phyloP scores from a whole-genome alignment of 2,888 invertebrate species.

The Phortica magna region DNA sequence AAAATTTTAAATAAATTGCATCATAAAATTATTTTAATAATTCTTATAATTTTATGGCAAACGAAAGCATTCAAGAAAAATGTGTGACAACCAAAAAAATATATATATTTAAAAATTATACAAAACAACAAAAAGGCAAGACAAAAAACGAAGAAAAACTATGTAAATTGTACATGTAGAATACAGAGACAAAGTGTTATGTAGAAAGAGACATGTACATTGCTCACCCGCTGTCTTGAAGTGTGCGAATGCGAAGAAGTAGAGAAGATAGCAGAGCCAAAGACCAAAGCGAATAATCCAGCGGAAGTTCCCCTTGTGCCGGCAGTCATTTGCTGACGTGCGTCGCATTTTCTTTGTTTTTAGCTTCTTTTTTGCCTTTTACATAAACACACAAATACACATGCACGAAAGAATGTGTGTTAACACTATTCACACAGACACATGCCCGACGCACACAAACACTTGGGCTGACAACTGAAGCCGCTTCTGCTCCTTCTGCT shows the following conservation, averaged over 20 bases:
- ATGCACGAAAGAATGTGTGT: not conserved
- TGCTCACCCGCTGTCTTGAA: conserved; percentile 22
- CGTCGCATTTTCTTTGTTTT: conserved; percentile 20
- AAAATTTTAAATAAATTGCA: conserved; percentile 13
- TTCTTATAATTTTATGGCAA: not conserved
- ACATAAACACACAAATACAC: not conserved
- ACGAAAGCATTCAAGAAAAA: too few relatives aligned
- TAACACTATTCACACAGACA: conserved; percentile 18
- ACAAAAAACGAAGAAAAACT: not conserved
- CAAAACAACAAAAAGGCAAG: not conserved
- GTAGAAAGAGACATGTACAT: not conserved
- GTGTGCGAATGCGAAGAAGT: not conserved
- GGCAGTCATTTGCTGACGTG: not conserved
- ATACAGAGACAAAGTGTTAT: not conserved
- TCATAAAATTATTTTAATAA: conserved; percentile 16
- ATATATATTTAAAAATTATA: not conserved
- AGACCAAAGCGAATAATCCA: conserved; percentile 2
- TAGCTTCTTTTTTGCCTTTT: not conserved
- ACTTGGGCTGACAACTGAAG: not conserved
- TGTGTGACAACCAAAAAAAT: not conserved
- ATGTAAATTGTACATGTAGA: not conserved
- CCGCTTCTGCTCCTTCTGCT: conserved; percentile 34
- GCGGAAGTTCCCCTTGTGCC: conserved; percentile 14
- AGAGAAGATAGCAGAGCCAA: conserved; percentile 11
- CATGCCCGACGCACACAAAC: not conserved